phyloP scores from a whole-genome alignment of 2,797 vertebrate species.

The Microctenopoma stevenorrisi region DNA sequence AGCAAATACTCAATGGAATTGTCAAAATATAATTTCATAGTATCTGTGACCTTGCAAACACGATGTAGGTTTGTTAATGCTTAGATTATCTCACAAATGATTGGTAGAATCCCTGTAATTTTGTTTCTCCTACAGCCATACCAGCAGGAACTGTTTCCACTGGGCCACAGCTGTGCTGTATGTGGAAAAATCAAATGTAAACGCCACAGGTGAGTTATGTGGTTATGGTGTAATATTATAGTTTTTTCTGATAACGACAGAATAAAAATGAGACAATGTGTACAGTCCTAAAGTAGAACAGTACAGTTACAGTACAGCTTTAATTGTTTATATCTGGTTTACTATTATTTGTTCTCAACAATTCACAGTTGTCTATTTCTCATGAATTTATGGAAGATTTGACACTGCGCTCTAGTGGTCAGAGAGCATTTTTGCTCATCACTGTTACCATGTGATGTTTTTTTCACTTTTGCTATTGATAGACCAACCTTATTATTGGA shows the following conservation, averaged over 20 bases:
- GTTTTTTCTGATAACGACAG: not conserved
- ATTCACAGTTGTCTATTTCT: not conserved
- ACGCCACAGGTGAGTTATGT: conserved; percentile 89
- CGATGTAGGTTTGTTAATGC: not conserved
- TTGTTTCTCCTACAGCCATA: conserved; percentile 78
- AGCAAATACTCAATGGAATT: not conserved
- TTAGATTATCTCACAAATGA: not conserved
- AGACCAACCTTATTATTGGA: conserved; percentile 93
- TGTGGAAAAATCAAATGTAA: conserved; percentile 97
- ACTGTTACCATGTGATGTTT: not conserved
- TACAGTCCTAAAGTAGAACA: not conserved
- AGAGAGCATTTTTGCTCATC: not conserved
- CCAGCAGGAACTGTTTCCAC: conserved; percentile 92
- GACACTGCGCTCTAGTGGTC: conserved; percentile 51
- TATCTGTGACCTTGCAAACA: not conserved
- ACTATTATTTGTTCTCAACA: conserved; percentile 1
- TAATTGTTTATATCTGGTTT: conserved; percentile 1
- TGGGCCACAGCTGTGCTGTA: conserved; percentile 94
- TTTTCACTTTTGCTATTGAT: conserved; percentile 13
- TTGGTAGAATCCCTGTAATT: not conserved
- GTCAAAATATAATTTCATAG: not conserved
- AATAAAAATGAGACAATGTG: not conserved
- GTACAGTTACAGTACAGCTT: too few species aligned
- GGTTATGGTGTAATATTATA: not conserved
- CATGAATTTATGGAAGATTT: not conserved